phyloP scores from a whole-genome alignment of 2,888 invertebrate species.

The Xylota segnis region DNA sequence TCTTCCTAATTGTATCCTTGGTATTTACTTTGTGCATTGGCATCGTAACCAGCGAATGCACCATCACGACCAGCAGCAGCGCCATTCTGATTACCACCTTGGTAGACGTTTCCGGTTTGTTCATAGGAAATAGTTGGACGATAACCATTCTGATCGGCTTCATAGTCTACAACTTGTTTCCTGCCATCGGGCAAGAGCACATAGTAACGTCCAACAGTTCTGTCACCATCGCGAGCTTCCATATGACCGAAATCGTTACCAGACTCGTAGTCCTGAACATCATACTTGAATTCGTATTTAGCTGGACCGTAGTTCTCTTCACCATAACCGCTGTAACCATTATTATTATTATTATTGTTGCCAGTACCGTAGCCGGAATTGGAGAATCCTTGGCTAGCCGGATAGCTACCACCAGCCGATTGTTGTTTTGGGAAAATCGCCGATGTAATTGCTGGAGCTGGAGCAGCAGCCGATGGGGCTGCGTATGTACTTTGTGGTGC shows the following conservation, averaged over 20 bases:
- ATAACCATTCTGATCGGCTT: slow-evolving; percentile 89
- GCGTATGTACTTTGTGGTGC: slow-evolving; percentile 81
- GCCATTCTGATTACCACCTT: slow-evolving; percentile 78
- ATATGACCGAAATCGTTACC: slow-evolving; percentile 89
- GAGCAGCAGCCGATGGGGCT: slow-evolving; percentile 81
- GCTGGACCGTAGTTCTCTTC: slow-evolving; percentile 87
- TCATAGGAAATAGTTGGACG: slow-evolving; percentile 89
- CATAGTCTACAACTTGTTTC: slow-evolving; percentile 89
- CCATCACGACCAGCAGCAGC: slow-evolving; percentile 72
- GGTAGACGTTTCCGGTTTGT: slow-evolving; percentile 85
- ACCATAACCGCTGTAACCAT: slow-evolving; percentile 77
- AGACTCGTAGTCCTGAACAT: slow-evolving; percentile 88
- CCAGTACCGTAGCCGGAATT: slow-evolving; percentile 63
- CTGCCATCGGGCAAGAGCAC: slow-evolving; percentile 89
- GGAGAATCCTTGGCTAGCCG: slow-evolving; percentile 58
- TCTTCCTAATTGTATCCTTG: slow-evolving; percentile 81
- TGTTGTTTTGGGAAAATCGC: slow-evolving; percentile 84
- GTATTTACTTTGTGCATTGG: slow-evolving; percentile 79
- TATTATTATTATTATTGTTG: slow-evolving; percentile 31
- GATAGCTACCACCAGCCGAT: slow-evolving; percentile 67
- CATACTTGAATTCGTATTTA: slow-evolving; percentile 89
- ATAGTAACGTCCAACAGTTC: slow-evolving; percentile 88
- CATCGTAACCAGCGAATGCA: slow-evolving; percentile 68
- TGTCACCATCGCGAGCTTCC: slow-evolving; percentile 87
- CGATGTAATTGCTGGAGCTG: slow-evolving; percentile 85